Base-by-base conservation (phyloP, 1,140 invertebrate species). In the Nylanderia fulva region DNA sequence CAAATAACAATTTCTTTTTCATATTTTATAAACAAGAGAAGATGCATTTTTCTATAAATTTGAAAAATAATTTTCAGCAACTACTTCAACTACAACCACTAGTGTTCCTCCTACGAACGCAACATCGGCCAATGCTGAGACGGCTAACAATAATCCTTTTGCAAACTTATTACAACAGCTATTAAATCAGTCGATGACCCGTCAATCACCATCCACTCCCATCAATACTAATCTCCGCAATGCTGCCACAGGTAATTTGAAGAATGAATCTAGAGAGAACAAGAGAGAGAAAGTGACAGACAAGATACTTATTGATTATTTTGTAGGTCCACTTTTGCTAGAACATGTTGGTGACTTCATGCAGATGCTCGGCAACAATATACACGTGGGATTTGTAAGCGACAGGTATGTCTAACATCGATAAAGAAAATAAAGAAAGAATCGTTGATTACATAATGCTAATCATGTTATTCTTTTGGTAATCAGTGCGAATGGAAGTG, bases 71-170 rank as follows among this genome's bases (percentile, higher is more conserved):
- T 75, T 88, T 79, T 4, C 29, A 89, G 89, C 85, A 11, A 90
- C 88, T 7, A 89, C 89, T 29, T 90, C 88, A 2, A 84, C 83
- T 2, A 80, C 79, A 21, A 79, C 54, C 1, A 90, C 24, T 8
- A 86, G 74, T 33, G 74, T 60, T 11, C 89, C 39, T 15, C 64
- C 88, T 36, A 71, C 82, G 0, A 90, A 86, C 29, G 61, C 82
- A 21, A 89, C 82, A 21, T 58, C 85, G 15, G 29, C 85, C 7
- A 84, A 54, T 0, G 56, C 77, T 5, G 83, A 83, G 56, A 36
- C 56, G 9, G 29, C 29, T 69, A 24, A 18, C 1, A 66, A 61
- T 18, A 66, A 87, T 72, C 52, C 82, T 6, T 48, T 83, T 3
- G 15, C 42, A 11, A 76, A 74, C 15, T 63, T 85, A 24, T 13